These are phyloP conservation scores for Hylyphantes graminicola DNA, from an alignment of 1,140 invertebrate genomes.

Conservation along the genomic window DNA sequence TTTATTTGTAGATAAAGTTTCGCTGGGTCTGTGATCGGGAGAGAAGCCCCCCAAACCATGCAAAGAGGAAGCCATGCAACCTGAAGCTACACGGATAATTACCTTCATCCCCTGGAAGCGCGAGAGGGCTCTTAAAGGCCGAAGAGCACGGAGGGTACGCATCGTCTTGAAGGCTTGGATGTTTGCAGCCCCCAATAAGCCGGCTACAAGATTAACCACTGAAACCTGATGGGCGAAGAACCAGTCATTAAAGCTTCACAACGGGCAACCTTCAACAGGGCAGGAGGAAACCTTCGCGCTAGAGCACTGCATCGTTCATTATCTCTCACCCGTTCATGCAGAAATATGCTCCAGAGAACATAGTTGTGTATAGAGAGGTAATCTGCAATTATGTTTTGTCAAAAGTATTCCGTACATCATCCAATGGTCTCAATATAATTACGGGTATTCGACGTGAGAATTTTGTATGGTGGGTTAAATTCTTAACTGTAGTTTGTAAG, in stretches of 20 bases:
- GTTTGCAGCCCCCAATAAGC: conserved; percentile 89
- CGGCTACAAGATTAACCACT: conserved; percentile 96
- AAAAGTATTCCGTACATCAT: not conserved
- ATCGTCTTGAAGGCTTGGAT: conserved; percentile 99
- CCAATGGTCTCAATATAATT: not conserved
- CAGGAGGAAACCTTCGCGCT: not conserved
- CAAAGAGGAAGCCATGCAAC: conserved; percentile 40
- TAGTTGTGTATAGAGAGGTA: too few species aligned
- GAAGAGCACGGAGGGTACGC: conserved; percentile 91
- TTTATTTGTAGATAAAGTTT: too few species aligned
- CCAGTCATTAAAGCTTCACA: conserved; percentile 27
- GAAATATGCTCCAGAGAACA: conserved; percentile 23
- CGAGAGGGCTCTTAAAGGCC: conserved; percentile 79
- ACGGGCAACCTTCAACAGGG: conserved; percentile 3
- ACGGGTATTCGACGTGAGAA: too few species aligned
- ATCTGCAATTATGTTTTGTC: not conserved
- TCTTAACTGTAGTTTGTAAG: too few species aligned
- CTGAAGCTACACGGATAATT: conserved; percentile 70
- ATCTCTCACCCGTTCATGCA: conserved; percentile 43
- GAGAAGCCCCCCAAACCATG: too few species aligned
- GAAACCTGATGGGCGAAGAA: conserved; percentile 79
- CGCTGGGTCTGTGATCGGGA: too few species aligned
- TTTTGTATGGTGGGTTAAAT: too few species aligned
- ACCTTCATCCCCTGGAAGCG: conserved; percentile 98
- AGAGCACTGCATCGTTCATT: conserved; percentile 52